Evolutionary conservation across 2,888 invertebrate genomes (phyloP).

Genomic region (Drosophila greeni): DNA sequence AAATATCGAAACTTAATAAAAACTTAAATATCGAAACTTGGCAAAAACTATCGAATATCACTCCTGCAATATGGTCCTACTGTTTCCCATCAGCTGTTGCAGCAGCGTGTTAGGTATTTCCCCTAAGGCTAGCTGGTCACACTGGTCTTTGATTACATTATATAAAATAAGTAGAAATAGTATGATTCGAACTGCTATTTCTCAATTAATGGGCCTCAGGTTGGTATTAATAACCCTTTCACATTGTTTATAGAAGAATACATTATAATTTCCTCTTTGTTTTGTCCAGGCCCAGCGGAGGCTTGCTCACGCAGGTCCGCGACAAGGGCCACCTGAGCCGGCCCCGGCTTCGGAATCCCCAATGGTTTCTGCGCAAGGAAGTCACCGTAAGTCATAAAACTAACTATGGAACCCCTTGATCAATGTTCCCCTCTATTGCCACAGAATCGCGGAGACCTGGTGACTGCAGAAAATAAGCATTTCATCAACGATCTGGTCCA

Average conservation of each 20-base stretch:
- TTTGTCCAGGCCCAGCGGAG: slow-evolving; percentile 7
- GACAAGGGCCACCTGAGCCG: slow-evolving; percentile 76
- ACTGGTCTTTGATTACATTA: slow-evolving; percentile 15
- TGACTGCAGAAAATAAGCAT: slow-evolving; percentile 87
- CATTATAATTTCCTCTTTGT: background rate
- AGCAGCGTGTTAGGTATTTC: background rate
- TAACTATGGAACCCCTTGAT: background rate
- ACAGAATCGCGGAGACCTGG: slow-evolving; percentile 81
- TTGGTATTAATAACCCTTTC: slow-evolving; percentile 29
- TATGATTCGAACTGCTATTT: slow-evolving; percentile 67
- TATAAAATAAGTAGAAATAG: slow-evolving; percentile 62
- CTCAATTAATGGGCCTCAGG: slow-evolving; percentile 66
- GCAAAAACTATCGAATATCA: too few species aligned
- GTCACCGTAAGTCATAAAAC: slow-evolving; percentile 81
- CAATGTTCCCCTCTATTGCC: background rate
- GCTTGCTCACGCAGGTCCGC: slow-evolving; percentile 69
- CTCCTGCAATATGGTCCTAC: background rate
- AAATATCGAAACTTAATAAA: background rate
- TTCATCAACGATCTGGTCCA: slow-evolving; percentile 89
- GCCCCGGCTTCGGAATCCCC: slow-evolving; percentile 84
- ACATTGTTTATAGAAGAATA: background rate
- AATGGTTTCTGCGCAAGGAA: slow-evolving; percentile 85
- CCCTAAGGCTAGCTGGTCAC: background rate
- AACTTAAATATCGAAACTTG: background rate
- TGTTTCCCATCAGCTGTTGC: background rate